Conservation (phyloP, 2,113 vertebrate genomes). For the Phasianus colchicus region DNA sequence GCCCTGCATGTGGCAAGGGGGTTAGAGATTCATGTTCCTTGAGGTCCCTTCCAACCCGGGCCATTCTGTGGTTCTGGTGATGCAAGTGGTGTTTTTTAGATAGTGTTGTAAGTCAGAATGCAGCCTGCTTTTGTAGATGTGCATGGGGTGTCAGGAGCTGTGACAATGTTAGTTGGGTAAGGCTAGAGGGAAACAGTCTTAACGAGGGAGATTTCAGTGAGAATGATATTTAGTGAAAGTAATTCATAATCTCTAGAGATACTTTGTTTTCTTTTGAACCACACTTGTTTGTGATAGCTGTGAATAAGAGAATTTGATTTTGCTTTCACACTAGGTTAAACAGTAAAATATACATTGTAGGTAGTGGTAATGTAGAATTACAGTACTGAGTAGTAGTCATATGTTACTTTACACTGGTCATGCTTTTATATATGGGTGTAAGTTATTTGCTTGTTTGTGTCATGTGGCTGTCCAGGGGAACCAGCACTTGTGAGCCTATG, state of each 20-base stretch:
- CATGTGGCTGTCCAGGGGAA: accelerated
- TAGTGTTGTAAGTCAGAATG: not conserved
- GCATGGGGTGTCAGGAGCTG: not conserved
- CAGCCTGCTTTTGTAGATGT: not conserved
- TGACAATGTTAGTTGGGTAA: not conserved
- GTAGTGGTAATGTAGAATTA: not conserved
- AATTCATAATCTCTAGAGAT: accelerated
- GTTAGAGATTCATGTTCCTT: no score
- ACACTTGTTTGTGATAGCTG: not conserved
- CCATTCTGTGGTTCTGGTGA: not conserved
- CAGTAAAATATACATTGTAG: not conserved
- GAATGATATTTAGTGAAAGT: not conserved
- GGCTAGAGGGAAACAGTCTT: not conserved
- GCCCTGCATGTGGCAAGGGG: no score
- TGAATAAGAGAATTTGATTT: no score
- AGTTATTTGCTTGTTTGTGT: not conserved
- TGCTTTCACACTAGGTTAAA: no score
- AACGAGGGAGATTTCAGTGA: not conserved
- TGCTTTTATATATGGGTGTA: not conserved
- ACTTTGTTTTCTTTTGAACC: not conserved
- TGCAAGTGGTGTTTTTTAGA: conserved; percentile 7
- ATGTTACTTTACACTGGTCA: not conserved
- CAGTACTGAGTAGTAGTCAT: no score
- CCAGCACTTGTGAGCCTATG: not conserved
- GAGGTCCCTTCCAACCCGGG: no score